A percentile compares a stretch with the other conserved stretches of the same genome.
These are phyloP conservation scores for Syrphus vitripennis DNA, from an alignment of 2,888 invertebrate genomes.

Conservation along the genomic window DNA sequence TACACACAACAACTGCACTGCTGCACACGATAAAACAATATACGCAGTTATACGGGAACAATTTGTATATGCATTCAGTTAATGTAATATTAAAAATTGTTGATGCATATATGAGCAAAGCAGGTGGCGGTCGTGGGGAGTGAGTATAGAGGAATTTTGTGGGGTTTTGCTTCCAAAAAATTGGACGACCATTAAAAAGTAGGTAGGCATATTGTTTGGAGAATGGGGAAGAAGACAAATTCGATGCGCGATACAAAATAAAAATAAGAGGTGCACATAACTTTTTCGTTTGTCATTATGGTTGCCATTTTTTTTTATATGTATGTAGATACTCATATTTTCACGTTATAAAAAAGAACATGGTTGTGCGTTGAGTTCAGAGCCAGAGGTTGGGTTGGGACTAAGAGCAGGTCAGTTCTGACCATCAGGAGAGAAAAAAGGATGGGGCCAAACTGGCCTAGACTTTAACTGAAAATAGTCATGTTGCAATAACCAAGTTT, in stretches of 20 bases:
- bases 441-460: background rate
- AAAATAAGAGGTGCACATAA: background rate
- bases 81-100: constrained; percentile 58
- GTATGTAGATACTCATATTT: background rate
- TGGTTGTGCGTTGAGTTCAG: background rate
- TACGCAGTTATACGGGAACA: constrained; percentile 59
- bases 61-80: constrained; percentile 64
- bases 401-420: background rate
- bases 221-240: background rate
- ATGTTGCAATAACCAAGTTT: background rate
- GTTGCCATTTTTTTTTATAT: background rate
- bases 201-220: background rate
- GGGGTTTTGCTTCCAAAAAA: constrained; percentile 7
- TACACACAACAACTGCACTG: background rate
- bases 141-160: background rate
- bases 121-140: background rate
- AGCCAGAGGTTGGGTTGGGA: background rate
- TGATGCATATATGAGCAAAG: constrained; percentile 11
- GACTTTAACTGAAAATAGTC: background rate
- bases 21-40: constrained; percentile 16
- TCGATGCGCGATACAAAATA: background rate
- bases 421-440: background rate
- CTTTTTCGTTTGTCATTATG: constrained; percentile 56
- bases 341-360: constrained; percentile 36
- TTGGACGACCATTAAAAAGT: background rate